Conservation (phyloP, 2,113 vertebrate genomes). For the Hypanus sabinus region DNA sequence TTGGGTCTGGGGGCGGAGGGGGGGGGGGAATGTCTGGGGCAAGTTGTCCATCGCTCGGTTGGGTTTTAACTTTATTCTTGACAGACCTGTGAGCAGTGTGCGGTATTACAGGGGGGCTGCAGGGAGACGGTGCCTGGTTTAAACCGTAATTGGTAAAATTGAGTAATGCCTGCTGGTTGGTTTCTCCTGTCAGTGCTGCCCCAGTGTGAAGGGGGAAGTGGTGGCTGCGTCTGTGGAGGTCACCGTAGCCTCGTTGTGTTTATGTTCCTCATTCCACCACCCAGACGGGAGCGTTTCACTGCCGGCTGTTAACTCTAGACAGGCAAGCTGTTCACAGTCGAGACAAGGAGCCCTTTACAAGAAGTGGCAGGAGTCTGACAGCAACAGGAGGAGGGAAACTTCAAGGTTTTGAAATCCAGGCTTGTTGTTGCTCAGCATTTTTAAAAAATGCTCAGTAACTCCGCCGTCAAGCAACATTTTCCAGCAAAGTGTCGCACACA, state of each 20-base stretch:
- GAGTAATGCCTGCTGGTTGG: not conserved
- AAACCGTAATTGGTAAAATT: not conserved
- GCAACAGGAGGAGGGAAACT: not conserved
- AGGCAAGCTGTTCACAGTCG: not conserved
- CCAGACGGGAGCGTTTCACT: not conserved
- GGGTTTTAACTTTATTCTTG: no score
- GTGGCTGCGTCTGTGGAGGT: not conserved
- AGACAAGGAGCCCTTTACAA: not conserved
- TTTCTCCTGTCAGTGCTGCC: not conserved
- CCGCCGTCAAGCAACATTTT: not conserved
- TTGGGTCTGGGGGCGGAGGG: no score
- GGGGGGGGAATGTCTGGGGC: no score
- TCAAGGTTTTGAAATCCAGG: not conserved
- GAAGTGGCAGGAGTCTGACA: not conserved
- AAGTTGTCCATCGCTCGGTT: no score
- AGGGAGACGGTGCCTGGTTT: not conserved
- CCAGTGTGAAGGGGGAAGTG: not conserved
- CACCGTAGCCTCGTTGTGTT: not conserved
- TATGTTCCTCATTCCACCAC: not conserved
- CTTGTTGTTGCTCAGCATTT: no score
- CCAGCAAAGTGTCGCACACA: not conserved
- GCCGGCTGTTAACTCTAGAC: not conserved
- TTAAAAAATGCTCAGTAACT: not conserved
- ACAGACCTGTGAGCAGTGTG: no score
- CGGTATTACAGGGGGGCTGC: no score